Conservation (phyloP, 2,113 vertebrate genomes). For the Myotis lucifugus region DNA sequence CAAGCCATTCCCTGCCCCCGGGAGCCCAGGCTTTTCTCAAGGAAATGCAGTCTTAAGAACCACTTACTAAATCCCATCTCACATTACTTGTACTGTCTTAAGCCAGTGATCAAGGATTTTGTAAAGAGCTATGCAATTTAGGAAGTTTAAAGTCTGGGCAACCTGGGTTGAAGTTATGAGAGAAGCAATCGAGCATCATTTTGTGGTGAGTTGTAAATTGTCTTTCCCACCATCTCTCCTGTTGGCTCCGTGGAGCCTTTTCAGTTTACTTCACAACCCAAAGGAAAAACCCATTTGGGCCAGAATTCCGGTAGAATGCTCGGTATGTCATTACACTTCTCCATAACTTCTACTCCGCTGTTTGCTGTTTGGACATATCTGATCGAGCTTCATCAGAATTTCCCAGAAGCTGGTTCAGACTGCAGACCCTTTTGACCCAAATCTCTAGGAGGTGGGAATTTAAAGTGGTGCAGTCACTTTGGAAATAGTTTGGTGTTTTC, state of each 20-base stretch:
- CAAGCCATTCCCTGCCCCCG: background rate
- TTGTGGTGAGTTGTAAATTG: background rate
- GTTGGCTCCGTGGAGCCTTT: background rate
- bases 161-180: background rate
- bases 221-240: background rate
- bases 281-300: background rate
- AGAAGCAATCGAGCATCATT: background rate
- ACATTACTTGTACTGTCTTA: background rate
- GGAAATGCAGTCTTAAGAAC: background rate
- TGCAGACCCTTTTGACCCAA: background rate
- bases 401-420: background rate
- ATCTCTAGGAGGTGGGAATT: background rate
- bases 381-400: background rate
- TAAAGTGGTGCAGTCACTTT: background rate
- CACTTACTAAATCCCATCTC: conserved; percentile 16
- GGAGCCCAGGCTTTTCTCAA: background rate
- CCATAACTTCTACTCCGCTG: background rate
- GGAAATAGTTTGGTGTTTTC: conserved; percentile 38
- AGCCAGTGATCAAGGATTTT: background rate
- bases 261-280: background rate
- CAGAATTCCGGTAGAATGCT: background rate
- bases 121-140: background rate
- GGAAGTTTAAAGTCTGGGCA: background rate
- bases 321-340: background rate
- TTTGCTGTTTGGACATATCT: background rate